Conservation (phyloP, 1,140 invertebrate genomes). For the Subanguina moxae region DNA sequence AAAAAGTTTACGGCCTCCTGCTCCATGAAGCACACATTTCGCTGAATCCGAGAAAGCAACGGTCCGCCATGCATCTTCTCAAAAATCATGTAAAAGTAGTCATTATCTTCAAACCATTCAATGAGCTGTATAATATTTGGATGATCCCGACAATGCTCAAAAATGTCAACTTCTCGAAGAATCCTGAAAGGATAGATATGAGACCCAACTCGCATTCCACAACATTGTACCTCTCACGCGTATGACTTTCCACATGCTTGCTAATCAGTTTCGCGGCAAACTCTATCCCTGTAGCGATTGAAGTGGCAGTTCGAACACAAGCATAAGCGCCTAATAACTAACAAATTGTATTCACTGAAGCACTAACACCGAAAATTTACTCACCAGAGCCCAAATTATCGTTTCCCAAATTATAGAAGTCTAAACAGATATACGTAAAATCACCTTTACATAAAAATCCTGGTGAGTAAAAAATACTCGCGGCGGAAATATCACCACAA, state of each 20-base stretch:
- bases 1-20: constrained; percentile 69
- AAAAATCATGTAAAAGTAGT: constrained; percentile 86
- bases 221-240: constrained; percentile 62
- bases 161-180: constrained; percentile 95
- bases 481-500: no score
- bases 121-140: constrained; percentile 87
- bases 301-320: constrained; percentile 85
- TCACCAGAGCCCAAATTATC: constrained; percentile 90
- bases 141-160: constrained; percentile 92
- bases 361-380: no score
- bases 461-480: no score
- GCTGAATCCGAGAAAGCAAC: constrained; percentile 82
- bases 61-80: constrained; percentile 86
- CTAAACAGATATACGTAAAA: no score
- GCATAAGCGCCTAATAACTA: constrained; percentile 94
- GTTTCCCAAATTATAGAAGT: constrained; percentile 87
- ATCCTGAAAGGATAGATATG: constrained; percentile 68
- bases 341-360: no score
- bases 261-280: constrained; percentile 93
- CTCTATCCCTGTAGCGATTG: constrained; percentile 82
- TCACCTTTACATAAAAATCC: no score
- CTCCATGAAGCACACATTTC: constrained; percentile 85
- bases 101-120: constrained; percentile 58
- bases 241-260: constrained; percentile 86
- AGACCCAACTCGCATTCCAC: no score